Percentiles rank a stretch among this genome's conserved stretches.
These are phyloP conservation scores for Accipiter virgatus DNA, from an alignment of 2,113 vertebrate species.

Conservation along the genomic window DNA sequence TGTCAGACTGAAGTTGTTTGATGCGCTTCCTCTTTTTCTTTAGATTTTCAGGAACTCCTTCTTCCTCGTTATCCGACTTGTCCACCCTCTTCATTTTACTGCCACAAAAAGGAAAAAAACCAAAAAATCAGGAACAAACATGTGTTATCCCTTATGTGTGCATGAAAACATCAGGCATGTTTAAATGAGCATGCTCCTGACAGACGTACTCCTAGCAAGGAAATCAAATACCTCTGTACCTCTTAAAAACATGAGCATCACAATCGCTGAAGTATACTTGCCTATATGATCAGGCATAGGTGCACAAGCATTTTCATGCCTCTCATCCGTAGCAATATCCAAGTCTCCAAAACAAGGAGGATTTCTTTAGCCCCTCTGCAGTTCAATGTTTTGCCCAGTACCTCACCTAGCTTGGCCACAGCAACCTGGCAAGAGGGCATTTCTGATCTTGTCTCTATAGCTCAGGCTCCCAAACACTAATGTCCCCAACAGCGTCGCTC, in stretches of 20 bases:
- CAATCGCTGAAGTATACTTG: background rate
- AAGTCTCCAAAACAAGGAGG: background rate
- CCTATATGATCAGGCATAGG: background rate
- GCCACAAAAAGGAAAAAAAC: background rate
- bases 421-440: background rate
- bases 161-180: accelerated
- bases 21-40: conserved; percentile 89
- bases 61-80: conserved; percentile 82
- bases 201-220: background rate
- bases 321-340: background rate
- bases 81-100: conserved; percentile 80
- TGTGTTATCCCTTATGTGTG: accelerated
- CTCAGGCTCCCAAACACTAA: conserved; percentile 57
- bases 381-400: background rate
- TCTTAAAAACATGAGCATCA: background rate
- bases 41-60: conserved; percentile 65
- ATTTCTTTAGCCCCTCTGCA: conserved; percentile 36
- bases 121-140: background rate
- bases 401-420: conserved; percentile 40
- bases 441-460: conserved; percentile 50
- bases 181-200: background rate
- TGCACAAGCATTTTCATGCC: background rate
- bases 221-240: background rate
- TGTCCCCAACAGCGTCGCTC: conserved; percentile 66
- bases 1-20: conserved; percentile 84